These are phyloP conservation scores for Palaemon carinicauda DNA, from an alignment of 1,140 invertebrate genomes.

Conservation along the genomic window DNA sequence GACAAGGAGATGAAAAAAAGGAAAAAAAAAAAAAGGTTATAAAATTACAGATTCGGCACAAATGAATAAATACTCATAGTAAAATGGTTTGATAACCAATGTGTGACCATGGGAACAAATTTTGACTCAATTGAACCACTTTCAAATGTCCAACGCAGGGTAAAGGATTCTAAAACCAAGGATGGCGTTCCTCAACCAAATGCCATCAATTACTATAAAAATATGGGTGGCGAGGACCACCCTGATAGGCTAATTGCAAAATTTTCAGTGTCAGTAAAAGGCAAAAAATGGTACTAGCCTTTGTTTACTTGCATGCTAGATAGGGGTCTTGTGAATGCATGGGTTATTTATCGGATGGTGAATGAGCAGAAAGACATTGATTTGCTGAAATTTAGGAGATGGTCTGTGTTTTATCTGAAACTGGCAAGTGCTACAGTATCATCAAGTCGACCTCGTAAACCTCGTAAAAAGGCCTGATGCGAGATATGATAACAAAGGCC, in stretches of 20 bases:
- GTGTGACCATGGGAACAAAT: constrained; percentile 8
- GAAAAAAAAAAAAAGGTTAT: background rate
- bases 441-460: no score
- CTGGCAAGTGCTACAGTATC: no score
- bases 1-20: background rate
- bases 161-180: background rate
- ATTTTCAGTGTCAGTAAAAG: no score
- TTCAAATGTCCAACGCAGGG: background rate
- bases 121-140: constrained; percentile 18
- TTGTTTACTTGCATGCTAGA: no score
- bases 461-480: no score
- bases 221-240: background rate
- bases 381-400: no score
- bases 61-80: constrained; percentile 18
- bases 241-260: background rate
- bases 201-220: background rate
- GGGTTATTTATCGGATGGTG: no score
- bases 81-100: constrained; percentile 19
- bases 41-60: constrained; percentile 12
- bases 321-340: no score
- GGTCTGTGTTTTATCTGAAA: no score
- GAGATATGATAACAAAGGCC: no score
- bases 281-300: no score
- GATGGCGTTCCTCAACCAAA: constrained; percentile 7
- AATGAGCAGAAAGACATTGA: no score